Evolutionary conservation across 1,140 invertebrate species (phyloP), one percentile per base, ranked within the genome.

Genomic region (Nasonia vitripennis): DNA sequence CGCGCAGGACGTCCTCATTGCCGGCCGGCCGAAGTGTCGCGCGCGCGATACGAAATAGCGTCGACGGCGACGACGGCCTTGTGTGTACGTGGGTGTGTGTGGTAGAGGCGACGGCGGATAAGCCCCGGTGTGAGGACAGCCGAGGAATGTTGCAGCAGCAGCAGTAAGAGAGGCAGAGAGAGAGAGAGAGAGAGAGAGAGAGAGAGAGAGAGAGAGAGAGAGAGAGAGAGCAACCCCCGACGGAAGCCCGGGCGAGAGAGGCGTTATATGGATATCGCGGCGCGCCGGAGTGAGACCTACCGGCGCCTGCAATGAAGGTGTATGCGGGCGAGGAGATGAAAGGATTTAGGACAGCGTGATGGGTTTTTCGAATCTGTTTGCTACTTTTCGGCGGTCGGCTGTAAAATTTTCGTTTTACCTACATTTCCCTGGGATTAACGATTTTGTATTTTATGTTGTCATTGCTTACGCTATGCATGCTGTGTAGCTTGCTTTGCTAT

Each of bases 1-100:
- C 37, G 73, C 73, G 37, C 55, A 68, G 78, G 67, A 81, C 14
- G 20, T 70, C 17, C 20, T 70, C 78, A 23, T 68, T 68, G 78
- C 55, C 62, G 12, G 9, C 41, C 67, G n/a, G 62, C 11, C 62
- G 34, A 62, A 62, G 55, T 62, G 55, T 62, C 55, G 55, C 55
- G 20, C 55, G 20, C 17, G 55, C 55, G 55, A 62, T 62, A 62
- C 55, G 55, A 62, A 62, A 62, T 62, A 62, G 17, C 55, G 55
- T 37, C 34, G 34, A 2, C 55, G 55, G 4, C 55, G 55, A 62
- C 55, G 55, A 62, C 55, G 14, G 4, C 55, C 55, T 62, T 62
- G 7, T 62, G 20, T 62, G 20, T 6, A 20, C 7, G 20, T n/a
- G 20, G 1, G 20, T n/a, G 20, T 62, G 6, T 17, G 17, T 5